These are phyloP conservation scores for Oxygymnocypris stewartii DNA, from an alignment of 2,113 vertebrate species.

Conservation along the genomic window DNA sequence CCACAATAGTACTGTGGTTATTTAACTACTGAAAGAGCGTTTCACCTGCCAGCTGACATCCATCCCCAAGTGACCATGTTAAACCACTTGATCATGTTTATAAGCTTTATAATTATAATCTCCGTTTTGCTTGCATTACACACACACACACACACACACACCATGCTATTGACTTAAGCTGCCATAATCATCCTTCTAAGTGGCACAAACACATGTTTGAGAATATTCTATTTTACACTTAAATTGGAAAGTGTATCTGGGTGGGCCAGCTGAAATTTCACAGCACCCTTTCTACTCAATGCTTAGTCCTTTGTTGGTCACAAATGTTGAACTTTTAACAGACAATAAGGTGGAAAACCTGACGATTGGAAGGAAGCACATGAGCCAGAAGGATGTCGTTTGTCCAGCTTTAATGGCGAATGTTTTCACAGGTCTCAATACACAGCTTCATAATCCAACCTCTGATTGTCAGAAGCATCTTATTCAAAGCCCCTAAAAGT, in stretches of 20 bases:
- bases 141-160: too few relatives aligned
- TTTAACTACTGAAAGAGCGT: background rate
- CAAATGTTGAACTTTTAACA: background rate
- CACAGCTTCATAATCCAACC: constrained; percentile 66
- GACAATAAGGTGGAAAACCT: background rate
- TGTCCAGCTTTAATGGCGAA: constrained; percentile 66
- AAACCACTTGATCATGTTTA: background rate
- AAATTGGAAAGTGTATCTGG: too few relatives aligned
- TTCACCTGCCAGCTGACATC: background rate
- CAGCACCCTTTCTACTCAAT: background rate
- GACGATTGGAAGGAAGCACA: constrained; percentile 35
- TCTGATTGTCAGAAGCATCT: constrained; percentile 70
- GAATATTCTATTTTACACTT: background rate
- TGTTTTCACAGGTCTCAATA: constrained; percentile 43
- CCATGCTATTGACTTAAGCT: too few relatives aligned
- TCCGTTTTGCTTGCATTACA: background rate
- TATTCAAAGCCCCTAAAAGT: constrained; percentile 33
- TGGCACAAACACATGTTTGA: background rate
- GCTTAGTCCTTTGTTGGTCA: background rate
- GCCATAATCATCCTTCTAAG: background rate
- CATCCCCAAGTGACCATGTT: background rate
- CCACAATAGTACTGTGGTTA: background rate
- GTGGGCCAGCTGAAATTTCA: background rate
- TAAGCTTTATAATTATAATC: background rate
- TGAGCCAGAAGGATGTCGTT: constrained; percentile 46